Evolutionary conservation across 2,888 invertebrate species (phyloP).

Genomic region (Coronaproctus castanopsis): DNA sequence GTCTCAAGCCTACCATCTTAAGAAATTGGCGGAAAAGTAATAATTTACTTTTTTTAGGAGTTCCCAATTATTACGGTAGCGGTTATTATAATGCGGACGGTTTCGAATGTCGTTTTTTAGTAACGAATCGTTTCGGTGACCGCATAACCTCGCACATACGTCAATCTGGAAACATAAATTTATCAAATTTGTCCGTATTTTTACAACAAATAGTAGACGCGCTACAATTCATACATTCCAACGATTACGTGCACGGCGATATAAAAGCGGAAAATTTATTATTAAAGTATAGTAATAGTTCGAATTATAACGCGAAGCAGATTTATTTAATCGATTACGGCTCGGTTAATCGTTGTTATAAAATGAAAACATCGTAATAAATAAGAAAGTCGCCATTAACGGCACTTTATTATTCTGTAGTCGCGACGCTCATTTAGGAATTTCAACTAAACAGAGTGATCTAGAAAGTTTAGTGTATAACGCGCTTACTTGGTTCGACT

Average conservation of each 20-base stretch:
- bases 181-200: not conserved
- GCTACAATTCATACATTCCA: slow-evolving; percentile 75
- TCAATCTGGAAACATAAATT: not conserved
- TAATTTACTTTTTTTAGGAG: not conserved
- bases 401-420: slow-evolving; percentile 95
- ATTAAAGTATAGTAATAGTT: slow-evolving; percentile 37
- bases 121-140: slow-evolving; percentile 72
- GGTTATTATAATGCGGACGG: not conserved
- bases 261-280: slow-evolving; percentile 93
- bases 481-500: slow-evolving; percentile 49
- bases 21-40: not conserved
- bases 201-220: slow-evolving; percentile 49
- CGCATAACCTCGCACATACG: slow-evolving; percentile 47
- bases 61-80: not conserved
- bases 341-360: slow-evolving; percentile 51
- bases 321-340: slow-evolving; percentile 88
- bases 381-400: slow-evolving; percentile 69
- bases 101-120: slow-evolving; percentile 48
- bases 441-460: slow-evolving; percentile 51
- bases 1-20: not conserved
- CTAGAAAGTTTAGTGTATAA: slow-evolving; percentile 89
- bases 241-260: slow-evolving; percentile 92
- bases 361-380: not conserved
- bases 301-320: slow-evolving; percentile 45
- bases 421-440: slow-evolving; percentile 84